Evolutionary conservation across 2,797 vertebrate genomes (phyloP).

Genomic region (Sebastes hopkinsi): DNA sequence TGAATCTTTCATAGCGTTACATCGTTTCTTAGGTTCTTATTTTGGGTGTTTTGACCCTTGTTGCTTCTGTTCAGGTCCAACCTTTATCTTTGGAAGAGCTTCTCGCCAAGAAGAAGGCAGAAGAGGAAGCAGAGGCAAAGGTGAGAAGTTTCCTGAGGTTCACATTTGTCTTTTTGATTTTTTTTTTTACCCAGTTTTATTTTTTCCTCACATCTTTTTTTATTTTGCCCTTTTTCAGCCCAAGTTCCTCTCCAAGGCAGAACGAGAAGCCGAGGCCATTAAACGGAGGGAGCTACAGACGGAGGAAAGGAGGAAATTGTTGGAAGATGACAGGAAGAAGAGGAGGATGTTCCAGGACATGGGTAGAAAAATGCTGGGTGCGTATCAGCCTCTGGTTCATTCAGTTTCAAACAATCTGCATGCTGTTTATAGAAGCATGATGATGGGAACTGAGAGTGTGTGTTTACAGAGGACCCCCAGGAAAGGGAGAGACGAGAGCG

Average conservation of each 20-base stretch:
- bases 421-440: not conserved
- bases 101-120: constrained; percentile 96
- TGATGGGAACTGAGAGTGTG: not conserved
- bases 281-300: constrained; percentile 89
- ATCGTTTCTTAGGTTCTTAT: not conserved
- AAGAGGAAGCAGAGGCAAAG: constrained; percentile 97
- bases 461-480: constrained; percentile 92
- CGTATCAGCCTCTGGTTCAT: constrained; percentile 18
- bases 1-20: not conserved
- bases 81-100: constrained; percentile 96
- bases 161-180: not conserved
- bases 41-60: not conserved
- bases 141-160: constrained; percentile 62
- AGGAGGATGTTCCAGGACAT: constrained; percentile 95
- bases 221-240: constrained; percentile 80
- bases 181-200: not conserved
- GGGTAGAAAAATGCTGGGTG: constrained; percentile 97
- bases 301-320: constrained; percentile 87
- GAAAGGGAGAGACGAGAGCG: constrained; percentile 94
- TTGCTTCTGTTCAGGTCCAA: constrained; percentile 81
- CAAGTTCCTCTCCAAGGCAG: constrained; percentile 95
- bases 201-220: not conserved
- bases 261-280: constrained; percentile 93
- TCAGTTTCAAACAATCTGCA: not conserved
- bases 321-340: constrained; percentile 95